Evolutionary conservation across 2,888 invertebrate genomes (phyloP), one percentile per base, ranked within the genome.

Genomic region (Atherix ibis): DNA sequence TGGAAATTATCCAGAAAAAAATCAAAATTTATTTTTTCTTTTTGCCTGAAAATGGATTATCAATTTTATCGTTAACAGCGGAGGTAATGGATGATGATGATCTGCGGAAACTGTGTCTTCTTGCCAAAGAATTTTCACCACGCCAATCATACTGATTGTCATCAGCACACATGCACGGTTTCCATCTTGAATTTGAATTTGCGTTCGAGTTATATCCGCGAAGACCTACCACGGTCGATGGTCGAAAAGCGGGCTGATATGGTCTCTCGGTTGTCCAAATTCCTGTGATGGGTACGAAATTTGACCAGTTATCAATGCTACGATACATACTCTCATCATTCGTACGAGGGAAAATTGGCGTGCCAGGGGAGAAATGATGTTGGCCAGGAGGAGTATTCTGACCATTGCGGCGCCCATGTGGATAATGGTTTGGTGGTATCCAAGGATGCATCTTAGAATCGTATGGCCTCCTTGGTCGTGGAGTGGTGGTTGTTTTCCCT

Each of bases 251-350:
- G n/a, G n/a, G n/a, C n/a, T n/a, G n/a, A 22, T 22, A 39, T 0
- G 38, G 22, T 17, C 56, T 46, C 32, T 59, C 57, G 3, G 62
- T 62, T 10, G 61, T 62, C 53, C 54, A 53, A n/a, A 43, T 35
- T 31, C 39, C 47, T 0, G 45, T 42, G 3, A 51, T 49, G 4
- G 60, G 62, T 3, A 53, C 46, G 40, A 56, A 58, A 31, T 53
- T 55, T 3, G 52, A 51, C 61, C 60, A 61, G 18, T 48, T 53
- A 32, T 58, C 58, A 3, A 46, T 44, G 18, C 48, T 44, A 12
- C 51, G 49, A 28, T 53, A 53, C 14, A 51, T 46, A 1, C 48
- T 45, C 32, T 48, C 50, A 38, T 49, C 46, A 9, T 46, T 37
- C 1, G 43, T 38, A 13, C 44, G 45, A 9, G 52, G 49, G 38